Evolutionary conservation across 2,888 invertebrate species (phyloP).

Genomic region (Clepsis dumicolana): DNA sequence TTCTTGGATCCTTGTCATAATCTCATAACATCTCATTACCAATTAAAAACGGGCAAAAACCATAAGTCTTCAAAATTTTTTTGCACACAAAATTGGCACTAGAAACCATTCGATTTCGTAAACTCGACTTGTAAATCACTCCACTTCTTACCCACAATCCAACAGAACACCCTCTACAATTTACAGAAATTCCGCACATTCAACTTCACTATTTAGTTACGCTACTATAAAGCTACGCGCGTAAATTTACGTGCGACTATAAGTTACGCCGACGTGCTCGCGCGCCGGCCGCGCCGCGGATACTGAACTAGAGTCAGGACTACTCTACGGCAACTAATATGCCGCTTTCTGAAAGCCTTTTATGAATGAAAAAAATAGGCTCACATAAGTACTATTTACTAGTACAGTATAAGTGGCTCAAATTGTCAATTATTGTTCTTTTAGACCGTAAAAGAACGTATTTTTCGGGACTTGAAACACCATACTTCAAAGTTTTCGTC

Average conservation of each 20-base stretch:
- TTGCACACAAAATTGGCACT: neutral
- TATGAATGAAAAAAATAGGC: slow-evolving; percentile 49
- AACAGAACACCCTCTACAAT: neutral
- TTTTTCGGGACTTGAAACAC: too few relatives aligned
- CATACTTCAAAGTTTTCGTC: too few relatives aligned
- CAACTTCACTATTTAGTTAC: neutral
- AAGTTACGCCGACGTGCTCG: slow-evolving; percentile 46
- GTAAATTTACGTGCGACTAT: neutral
- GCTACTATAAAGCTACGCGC: slow-evolving; percentile 6
- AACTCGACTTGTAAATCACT: neutral
- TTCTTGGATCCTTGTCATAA: neutral
- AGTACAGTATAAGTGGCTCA: too few relatives aligned
- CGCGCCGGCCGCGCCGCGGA: slow-evolving; percentile 56
- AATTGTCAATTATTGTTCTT: too few relatives aligned
- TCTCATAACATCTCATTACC: neutral
- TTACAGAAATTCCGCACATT: neutral
- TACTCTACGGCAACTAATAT: slow-evolving; percentile 53
- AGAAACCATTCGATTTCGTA: neutral
- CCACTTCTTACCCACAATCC: neutral
- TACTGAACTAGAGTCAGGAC: slow-evolving; percentile 55
- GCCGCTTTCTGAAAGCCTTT: slow-evolving; percentile 49
- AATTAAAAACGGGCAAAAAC: neutral
- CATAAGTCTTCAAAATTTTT: neutral
- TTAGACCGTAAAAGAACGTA: too few relatives aligned
- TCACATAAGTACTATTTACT: neutral